These are phyloP conservation scores for Aviceda subcristata DNA, from an alignment of 2,113 vertebrate species.

Conservation along the genomic window DNA sequence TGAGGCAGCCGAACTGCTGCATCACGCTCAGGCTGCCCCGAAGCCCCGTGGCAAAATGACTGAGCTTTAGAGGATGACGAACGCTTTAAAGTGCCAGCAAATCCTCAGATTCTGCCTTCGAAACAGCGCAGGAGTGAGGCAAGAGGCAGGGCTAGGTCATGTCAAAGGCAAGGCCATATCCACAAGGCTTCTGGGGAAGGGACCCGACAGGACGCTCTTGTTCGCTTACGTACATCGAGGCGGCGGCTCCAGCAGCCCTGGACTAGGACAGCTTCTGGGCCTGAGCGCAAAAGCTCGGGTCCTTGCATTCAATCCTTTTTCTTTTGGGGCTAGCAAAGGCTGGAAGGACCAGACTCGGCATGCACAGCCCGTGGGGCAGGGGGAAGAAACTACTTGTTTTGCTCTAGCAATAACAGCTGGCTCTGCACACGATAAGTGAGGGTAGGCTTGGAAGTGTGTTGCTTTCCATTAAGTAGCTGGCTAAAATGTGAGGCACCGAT, in stretches of 20 bases:
- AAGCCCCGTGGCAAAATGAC: not conserved
- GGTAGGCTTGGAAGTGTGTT: not conserved
- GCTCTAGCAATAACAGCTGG: not conserved
- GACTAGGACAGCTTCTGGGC: not conserved
- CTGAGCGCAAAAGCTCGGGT: not conserved
- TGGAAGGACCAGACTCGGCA: conserved; percentile 28
- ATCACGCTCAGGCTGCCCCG: not conserved
- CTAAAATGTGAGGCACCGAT: not conserved
- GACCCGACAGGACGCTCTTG: not conserved
- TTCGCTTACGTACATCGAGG: accelerated
- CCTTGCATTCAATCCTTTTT: not conserved
- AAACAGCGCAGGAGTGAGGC: not conserved
- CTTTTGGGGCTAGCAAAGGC: not conserved
- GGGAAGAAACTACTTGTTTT: not conserved
- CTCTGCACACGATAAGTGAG: accelerated
- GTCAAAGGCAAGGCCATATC: not conserved
- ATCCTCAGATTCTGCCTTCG: not conserved
- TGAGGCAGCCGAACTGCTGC: not conserved
- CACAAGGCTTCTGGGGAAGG: not conserved
- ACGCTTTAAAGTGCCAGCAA: not conserved
- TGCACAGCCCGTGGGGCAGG: not conserved
- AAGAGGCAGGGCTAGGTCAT: not conserved
- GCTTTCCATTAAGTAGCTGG: not conserved
- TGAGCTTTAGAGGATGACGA: not conserved
- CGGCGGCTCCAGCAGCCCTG: not conserved